A percentile compares a stretch with the other conserved stretches of the same genome.
Conservation (phyloP, 2,888 invertebrate species). For the Cataglyphis livida region DNA sequence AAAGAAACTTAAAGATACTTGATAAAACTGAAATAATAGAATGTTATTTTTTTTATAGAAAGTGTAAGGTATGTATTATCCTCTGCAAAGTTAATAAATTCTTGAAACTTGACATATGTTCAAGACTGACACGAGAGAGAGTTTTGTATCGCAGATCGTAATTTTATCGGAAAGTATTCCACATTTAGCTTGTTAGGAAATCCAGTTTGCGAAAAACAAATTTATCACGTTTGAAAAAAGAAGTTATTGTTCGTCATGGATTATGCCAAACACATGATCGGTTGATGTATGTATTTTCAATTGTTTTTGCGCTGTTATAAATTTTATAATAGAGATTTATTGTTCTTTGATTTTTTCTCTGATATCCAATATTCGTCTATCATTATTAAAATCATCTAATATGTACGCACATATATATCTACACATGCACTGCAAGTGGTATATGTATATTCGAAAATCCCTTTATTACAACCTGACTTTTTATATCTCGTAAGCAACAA, state of each 20-base stretch:
- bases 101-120: conserved; percentile 14
- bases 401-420: neutral
- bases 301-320: conserved; percentile 25
- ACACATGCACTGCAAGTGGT: neutral
- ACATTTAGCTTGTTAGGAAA: conserved; percentile 65
- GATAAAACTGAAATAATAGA: neutral
- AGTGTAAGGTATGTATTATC: neutral
- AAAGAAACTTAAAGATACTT: neutral
- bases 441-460: neutral
- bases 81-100: conserved; percentile 21
- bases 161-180: conserved; percentile 67
- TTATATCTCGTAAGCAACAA: conserved; percentile 27
- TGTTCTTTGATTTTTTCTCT: neutral
- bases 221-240: too few relatives aligned
- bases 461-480: neutral
- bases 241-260: conserved; percentile 13
- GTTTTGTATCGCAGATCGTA: conserved; percentile 57
- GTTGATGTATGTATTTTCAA: conserved; percentile 53
- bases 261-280: conserved; percentile 40
- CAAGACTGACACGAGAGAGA: neutral
- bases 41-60: neutral
- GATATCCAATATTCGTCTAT: too few relatives aligned
- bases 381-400: too few relatives aligned
- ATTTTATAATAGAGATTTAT: conserved; percentile 68
- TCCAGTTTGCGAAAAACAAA: too few relatives aligned